Evolutionary conservation across 1,140 invertebrate genomes (phyloP), one percentile per base, ranked within the genome.

Genomic region (Polypedilum vanderplanki): DNA sequence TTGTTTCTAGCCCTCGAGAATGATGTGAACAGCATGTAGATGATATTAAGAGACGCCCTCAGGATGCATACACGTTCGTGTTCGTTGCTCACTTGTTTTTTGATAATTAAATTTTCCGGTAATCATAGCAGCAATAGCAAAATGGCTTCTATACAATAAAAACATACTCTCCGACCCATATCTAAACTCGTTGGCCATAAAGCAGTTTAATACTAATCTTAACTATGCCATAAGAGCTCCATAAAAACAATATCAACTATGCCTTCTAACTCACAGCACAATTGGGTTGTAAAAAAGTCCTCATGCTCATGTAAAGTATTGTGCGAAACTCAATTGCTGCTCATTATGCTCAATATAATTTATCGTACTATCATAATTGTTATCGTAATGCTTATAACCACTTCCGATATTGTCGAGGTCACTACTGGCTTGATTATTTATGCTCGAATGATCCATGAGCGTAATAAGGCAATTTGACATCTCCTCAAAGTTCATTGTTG

Each of bases 401-500:
- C 18, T 70, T 70, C 65, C 65, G 65, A 70, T 70, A 70, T 22
- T 70, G n/a, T 70, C 65, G 9, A 20, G 65, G 17, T 17, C 4
- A 70, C 46, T 12, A 57, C n/a, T 57, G n/a, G 46, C n/a, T 20
- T 70, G n/a, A 17, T 18, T 18, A 10, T 70, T 70, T 70, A 70
- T 70, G 65, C n/a, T 70, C 18, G 65, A 70, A 70, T 70, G 65
- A 22, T 70, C 65, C 65, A 70, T 70, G n/a, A 70, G 10, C 8
- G 17, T 70, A 70, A 70, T 70, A 17, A 70, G 20, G 79, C 81
- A 81, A 80, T 82, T 81, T 77, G 81, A 82, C 79, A 82, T 79
- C 78, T 82, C 81, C 79, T 82, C 82, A 80, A 81, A 82, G 79
- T 81, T 81, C 78, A 82, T 82, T 80, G 65, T 10, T 8, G 64